phyloP scores from a whole-genome alignment of 1,140 invertebrate species.

The Trichonephila clavipes region DNA sequence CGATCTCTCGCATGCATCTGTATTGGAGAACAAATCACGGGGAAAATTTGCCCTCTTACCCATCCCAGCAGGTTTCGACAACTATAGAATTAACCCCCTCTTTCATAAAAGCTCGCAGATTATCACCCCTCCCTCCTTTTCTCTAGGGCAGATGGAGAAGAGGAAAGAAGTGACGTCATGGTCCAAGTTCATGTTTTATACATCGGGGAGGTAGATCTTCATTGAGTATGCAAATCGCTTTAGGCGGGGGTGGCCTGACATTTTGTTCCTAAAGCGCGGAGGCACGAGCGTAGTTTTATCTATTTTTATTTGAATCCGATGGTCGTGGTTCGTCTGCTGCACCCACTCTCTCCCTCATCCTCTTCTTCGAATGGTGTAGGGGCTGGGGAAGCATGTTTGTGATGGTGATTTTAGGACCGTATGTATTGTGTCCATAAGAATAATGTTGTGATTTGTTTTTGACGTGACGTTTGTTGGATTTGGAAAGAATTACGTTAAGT shows the following conservation, averaged over 20 bases:
- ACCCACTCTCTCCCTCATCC: neutral
- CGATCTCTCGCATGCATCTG: neutral
- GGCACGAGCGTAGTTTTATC: slow-evolving; percentile 11
- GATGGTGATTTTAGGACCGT: neutral
- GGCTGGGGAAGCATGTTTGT: neutral
- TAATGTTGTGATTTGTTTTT: neutral
- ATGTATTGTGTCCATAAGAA: neutral
- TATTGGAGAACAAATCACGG: slow-evolving; percentile 28
- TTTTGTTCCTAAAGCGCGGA: slow-evolving; percentile 8
- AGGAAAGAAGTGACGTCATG: slow-evolving; percentile 57
- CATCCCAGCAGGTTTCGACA: slow-evolving; percentile 27
- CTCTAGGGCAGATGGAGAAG: neutral
- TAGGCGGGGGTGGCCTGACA: slow-evolving; percentile 23
- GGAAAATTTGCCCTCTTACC: slow-evolving; percentile 35
- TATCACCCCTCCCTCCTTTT: slow-evolving; percentile 1
- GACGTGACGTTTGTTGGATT: too few species aligned
- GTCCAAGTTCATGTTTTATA: slow-evolving; percentile 67
- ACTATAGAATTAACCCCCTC: slow-evolving; percentile 43
- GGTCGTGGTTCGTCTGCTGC: neutral
- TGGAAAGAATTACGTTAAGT: too few species aligned
- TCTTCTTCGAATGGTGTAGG: neutral
- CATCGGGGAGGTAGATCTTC: slow-evolving; percentile 49
- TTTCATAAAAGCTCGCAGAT: slow-evolving; percentile 16
- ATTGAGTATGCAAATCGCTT: slow-evolving; percentile 66
- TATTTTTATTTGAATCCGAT: slow-evolving; percentile 22